Conservation (phyloP, 2,888 invertebrate genomes). For the Malthinus flaveolus region DNA sequence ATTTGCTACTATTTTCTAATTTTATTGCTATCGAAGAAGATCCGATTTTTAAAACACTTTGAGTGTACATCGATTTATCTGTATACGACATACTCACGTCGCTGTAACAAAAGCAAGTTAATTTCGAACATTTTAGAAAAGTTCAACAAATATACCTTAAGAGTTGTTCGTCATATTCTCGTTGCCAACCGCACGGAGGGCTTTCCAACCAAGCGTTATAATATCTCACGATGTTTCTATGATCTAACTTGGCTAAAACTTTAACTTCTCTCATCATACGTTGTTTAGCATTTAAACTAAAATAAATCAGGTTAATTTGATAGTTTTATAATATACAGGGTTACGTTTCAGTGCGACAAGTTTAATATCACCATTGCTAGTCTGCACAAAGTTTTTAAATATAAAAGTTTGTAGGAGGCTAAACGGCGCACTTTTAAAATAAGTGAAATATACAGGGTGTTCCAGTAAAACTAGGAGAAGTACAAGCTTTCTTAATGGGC, state of each 20-base stretch:
- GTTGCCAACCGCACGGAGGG: constrained; percentile 88
- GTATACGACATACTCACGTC: constrained; percentile 1
- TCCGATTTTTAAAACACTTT: neutral
- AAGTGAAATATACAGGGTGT: too few species aligned
- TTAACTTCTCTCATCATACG: constrained; percentile 93
- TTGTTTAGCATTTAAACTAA: constrained; percentile 77
- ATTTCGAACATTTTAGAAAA: neutral
- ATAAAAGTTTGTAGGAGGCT: too few species aligned
- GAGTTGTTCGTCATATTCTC: constrained; percentile 72
- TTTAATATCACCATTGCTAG: too few species aligned
- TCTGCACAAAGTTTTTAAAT: too few species aligned
- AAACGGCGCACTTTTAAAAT: too few species aligned
- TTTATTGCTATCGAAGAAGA: neutral
- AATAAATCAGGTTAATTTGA: constrained; percentile 7
- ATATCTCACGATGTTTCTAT: constrained; percentile 94
- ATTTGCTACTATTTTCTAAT: neutral
- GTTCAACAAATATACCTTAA: constrained; percentile 33
- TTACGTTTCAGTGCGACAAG: too few species aligned
- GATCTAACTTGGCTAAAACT: constrained; percentile 92
- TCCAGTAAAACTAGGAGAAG: too few species aligned
- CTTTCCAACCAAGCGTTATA: constrained; percentile 95
- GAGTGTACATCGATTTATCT: neutral
- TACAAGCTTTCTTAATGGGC: too few species aligned
- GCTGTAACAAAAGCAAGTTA: neutral
- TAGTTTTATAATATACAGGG: too few species aligned